A percentile compares a stretch with the other conserved stretches of the same genome.
phyloP scores from a whole-genome alignment of 2,113 vertebrate species.

The Oncorhynchus keta region DNA sequence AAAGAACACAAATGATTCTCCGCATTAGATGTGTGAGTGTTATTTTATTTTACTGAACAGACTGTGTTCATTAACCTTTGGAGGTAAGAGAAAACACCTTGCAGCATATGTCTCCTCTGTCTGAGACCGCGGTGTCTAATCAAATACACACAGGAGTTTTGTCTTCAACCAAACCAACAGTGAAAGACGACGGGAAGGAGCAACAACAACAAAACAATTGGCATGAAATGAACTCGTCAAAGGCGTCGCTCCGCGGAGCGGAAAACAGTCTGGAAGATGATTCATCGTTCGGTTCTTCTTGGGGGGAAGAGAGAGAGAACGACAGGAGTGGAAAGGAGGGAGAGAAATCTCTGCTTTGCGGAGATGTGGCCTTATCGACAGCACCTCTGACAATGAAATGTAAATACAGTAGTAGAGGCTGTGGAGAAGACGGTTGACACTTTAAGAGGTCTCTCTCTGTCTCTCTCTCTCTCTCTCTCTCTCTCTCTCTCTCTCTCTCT shows the following conservation, averaged over 20 bases:
- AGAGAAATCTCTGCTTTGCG: conserved; percentile 36
- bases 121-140: conserved; percentile 24
- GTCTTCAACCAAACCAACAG: neutral
- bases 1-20: neutral
- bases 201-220: conserved; percentile 42
- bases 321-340: conserved; percentile 35
- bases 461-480: neutral
- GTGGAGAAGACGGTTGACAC: conserved; percentile 2
- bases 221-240: conserved; percentile 65
- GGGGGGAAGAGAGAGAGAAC: neutral
- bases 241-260: conserved; percentile 48
- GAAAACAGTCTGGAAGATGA: conserved; percentile 56
- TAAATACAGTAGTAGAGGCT: conserved; percentile 25
- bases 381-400: conserved; percentile 23
- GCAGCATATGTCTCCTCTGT: conserved; percentile 8
- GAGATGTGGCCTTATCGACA: conserved; percentile 18
- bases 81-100: neutral
- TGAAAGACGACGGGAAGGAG: neutral
- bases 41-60: neutral
- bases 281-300: conserved; percentile 45
- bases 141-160: neutral
- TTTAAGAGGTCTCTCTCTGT: neutral
- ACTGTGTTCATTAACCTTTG: conserved; percentile 4
- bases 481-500: neutral
- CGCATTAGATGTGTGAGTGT: neutral